Evolutionary conservation across 2,113 vertebrate genomes (phyloP), one percentile per base, ranked within the genome.

Genomic region (Eubucco bourcierii): DNA sequence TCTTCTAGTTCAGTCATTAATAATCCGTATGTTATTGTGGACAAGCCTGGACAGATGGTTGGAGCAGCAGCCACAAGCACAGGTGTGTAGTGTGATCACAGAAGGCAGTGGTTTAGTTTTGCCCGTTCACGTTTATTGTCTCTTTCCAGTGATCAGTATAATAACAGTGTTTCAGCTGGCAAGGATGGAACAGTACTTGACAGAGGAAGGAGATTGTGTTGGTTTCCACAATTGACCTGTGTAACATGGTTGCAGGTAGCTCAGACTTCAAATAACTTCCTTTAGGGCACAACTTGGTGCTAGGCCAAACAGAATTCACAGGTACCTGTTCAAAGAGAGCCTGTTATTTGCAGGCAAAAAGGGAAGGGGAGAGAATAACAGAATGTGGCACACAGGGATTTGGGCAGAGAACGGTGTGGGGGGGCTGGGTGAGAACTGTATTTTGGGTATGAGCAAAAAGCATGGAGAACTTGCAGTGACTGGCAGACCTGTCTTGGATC

Each of bases 1-100:
- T 93, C 98, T 74, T 46, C 97, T 70, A 89, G 95, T 77, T 98
- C 98, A 59, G 98, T 98, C 70, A 97, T 98, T 88, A 99, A 94
- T 96, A 99, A 98, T 78, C 98, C 99, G 6, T 99, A 99, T 64
- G 94, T 99, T 95, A 98, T 98, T 84, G 97, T 99, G 90, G 99
- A 99, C 97, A 99, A 99, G 94, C 98, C 98, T 41, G 98, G 98
- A 92, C 99, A 99, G 94, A 97, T 98, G 72, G 96, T 98, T 71
- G 97, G 98, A 97, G 97, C 98, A 96, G 90, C 98, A 82, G 61
- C 96, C 66, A 96, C 98, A 7, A 97, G 97, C 70, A 96, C 98
- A 89, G 97, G 98, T 96, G 82, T 88, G 97, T 97, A 80, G 87
- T 85, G 63, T 90, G 59, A 84, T 89, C 80, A 15, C 71, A 88